Conservation (phyloP, 2,888 invertebrate species). For the Eustalomyia histrio region DNA sequence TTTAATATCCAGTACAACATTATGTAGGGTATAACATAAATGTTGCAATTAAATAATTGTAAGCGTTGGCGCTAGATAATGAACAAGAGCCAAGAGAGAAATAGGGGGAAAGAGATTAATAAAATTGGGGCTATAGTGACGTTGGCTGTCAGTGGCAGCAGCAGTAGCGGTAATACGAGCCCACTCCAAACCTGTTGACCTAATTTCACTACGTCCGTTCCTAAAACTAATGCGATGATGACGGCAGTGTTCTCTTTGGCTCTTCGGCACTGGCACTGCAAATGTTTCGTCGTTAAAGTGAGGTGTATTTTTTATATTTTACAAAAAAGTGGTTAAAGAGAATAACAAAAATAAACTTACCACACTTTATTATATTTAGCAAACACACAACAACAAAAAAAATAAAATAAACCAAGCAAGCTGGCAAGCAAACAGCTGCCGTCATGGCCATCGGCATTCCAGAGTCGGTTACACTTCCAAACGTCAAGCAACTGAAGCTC, state of each 20-base stretch:
- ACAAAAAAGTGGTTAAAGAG: constrained; percentile 30
- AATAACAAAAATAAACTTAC: constrained; percentile 52
- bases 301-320: constrained; percentile 36
- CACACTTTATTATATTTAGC: constrained; percentile 63
- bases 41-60: constrained; percentile 20
- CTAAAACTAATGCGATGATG: constrained; percentile 59
- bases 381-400: too few relatives aligned
- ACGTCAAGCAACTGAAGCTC: constrained; percentile 63
- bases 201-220: constrained; percentile 74
- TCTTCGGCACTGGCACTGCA: constrained; percentile 65
- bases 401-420: constrained; percentile 38
- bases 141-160: constrained; percentile 11
- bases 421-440: constrained; percentile 62
- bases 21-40: background rate
- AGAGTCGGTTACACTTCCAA: constrained; percentile 65
- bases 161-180: constrained; percentile 66
- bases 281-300: constrained; percentile 62
- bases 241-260: constrained; percentile 61
- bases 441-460: constrained; percentile 66
- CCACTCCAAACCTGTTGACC: constrained; percentile 80
- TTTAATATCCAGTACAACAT: background rate
- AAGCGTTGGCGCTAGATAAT: constrained; percentile 42
- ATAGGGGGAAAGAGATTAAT: constrained; percentile 9
- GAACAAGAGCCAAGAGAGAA: background rate
- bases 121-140: constrained; percentile 21